A percentile compares a stretch with the other conserved stretches of the same genome.
These are phyloP conservation scores for Sturnira hondurensis DNA, from an alignment of 2,113 vertebrate genomes.

Conservation along the genomic window DNA sequence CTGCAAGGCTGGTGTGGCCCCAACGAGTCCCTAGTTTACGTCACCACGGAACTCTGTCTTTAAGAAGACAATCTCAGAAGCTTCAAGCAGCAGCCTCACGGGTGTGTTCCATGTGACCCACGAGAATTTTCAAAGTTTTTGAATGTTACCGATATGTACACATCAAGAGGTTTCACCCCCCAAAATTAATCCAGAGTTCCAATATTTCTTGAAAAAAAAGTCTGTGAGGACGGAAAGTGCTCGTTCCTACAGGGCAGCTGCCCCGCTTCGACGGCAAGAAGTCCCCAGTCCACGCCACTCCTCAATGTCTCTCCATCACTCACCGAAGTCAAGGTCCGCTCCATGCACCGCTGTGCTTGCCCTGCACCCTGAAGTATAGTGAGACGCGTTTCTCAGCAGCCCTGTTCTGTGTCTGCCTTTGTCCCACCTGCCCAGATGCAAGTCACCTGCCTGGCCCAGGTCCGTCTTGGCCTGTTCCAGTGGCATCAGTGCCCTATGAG, in stretches of 20 bases:
- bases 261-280: rapidly evolving
- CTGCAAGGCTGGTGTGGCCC: neutral
- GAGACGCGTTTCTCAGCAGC: neutral
- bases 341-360: rapidly evolving
- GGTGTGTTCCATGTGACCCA: neutral
- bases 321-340: too few relatives aligned
- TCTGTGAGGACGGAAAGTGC: neutral
- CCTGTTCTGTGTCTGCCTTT: neutral
- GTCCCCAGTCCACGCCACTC: too few relatives aligned
- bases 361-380: neutral
- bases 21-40: neutral
- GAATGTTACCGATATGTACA: neutral
- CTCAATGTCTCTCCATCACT: neutral
- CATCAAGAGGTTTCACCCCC: neutral
- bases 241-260: neutral
- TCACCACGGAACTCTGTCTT: neutral
- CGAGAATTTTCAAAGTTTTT: neutral
- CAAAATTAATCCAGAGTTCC: neutral
- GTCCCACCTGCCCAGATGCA: neutral
- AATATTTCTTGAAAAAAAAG: neutral
- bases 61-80: neutral
- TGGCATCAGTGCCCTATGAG: rapidly evolving
- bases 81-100: neutral
- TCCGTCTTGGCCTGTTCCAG: neutral
- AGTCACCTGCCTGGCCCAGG: neutral